Base-by-base conservation (phyloP, 2,113 vertebrate species). In the Butorides virescens region DNA sequence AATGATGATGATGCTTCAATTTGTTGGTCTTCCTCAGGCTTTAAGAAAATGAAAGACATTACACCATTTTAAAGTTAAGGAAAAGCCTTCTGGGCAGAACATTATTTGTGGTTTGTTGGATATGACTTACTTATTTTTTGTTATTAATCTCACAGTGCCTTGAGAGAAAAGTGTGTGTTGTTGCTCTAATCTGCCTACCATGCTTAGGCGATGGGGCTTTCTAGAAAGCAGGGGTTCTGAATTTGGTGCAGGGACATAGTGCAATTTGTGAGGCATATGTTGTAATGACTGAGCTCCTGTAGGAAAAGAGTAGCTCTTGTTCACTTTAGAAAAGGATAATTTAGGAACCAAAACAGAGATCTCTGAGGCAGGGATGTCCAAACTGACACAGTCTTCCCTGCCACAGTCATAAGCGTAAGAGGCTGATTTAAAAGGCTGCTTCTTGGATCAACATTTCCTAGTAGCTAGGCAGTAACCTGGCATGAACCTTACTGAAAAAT, bases 51-150 rank as follows among this genome's bases (percentile, higher is more conserved):
- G 10, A 32, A 62, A 66, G 44, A 37, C 47, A 84, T 92, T 56
- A 93, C 91, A 50, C 52, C 20, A 78, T 72, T 72, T 79, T 59
- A 72, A 13, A 55, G 71, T 47, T 77, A 75, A 90, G 76, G 44
- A 91, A 94, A 93, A 93, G 39, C 91, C 91, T 91, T 65, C 65
- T 87, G 73, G 95, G 65, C 15, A 81, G 76, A 94, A 55, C 27
- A 81, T 85, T 44, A 39, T 37, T 74, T 37, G 65, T 34, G 29
- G 81, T 94, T 91, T 93, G 30, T 61, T 81, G 42, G 23, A 21
- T 88, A 3, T 27, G 27, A 8, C 14, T 95, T 81, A 61, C 29
- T 61, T 94, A 8, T 72, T 68, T 95, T 81, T 83, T 81, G 52
- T 16, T 92, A 50, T 85, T 72, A 71, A 58, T 75, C 56, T 85